These are phyloP conservation scores for Drosophila kokeensis DNA, from an alignment of 2,888 invertebrate genomes.

Conservation along the genomic window DNA sequence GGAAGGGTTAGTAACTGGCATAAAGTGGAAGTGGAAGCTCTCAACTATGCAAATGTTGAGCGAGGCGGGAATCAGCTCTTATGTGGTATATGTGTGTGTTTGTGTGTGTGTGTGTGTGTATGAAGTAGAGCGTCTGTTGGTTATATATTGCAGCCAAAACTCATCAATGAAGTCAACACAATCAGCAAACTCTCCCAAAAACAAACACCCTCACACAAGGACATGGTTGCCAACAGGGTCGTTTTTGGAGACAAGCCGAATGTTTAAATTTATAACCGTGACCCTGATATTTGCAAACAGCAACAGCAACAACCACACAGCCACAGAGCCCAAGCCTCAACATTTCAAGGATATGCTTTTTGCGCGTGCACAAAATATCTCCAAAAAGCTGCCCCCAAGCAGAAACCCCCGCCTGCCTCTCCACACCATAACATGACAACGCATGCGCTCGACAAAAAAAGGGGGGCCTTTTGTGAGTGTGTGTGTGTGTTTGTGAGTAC, in stretches of 20 bases:
- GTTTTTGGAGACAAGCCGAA: constrained; percentile 80
- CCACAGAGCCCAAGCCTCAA: constrained; percentile 43
- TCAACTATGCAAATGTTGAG: constrained; percentile 55
- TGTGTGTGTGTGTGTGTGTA: constrained; percentile 8
- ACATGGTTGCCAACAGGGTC: constrained; percentile 54
- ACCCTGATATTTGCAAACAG: constrained; percentile 82
- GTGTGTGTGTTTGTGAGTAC: neutral
- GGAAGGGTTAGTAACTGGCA: constrained; percentile 9
- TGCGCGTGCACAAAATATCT: constrained; percentile 79
- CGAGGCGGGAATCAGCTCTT: constrained; percentile 28
- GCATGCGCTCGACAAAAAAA: constrained; percentile 47
- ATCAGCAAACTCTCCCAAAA: constrained; percentile 25
- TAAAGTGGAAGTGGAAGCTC: constrained; percentile 40
- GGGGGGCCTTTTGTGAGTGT: constrained; percentile 12
- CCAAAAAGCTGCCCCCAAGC: constrained; percentile 64
- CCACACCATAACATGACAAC: constrained; percentile 5
- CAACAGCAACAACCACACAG: constrained; percentile 32
- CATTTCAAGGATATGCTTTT: constrained; percentile 77
- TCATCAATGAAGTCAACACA: constrained; percentile 70
- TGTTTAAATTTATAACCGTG: constrained; percentile 83
- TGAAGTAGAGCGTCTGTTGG: constrained; percentile 25
- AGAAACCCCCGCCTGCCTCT: constrained; percentile 2
- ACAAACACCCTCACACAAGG: constrained; percentile 25
- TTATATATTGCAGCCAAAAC: constrained; percentile 42
- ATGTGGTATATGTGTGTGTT: constrained; percentile 14